Percentiles rank a stretch among this genome's conserved stretches.
phyloP scores from a whole-genome alignment of 2,113 vertebrate species.

The Neolamprologus modestus region DNA sequence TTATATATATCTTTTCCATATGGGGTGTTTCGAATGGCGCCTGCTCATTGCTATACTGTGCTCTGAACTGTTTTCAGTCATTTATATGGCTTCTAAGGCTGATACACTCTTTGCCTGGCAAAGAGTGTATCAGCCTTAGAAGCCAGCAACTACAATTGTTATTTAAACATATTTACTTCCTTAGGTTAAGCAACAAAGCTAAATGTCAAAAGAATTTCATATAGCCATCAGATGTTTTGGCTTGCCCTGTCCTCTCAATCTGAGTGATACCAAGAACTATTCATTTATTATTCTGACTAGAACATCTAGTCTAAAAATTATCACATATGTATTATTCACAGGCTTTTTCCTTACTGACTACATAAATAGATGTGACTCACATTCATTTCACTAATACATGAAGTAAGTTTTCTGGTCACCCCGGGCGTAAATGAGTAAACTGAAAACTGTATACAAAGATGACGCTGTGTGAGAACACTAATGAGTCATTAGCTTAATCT shows the following conservation, averaged over 20 bases:
- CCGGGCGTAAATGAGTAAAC: not conserved
- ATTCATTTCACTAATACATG: not conserved
- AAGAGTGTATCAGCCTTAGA: not conserved
- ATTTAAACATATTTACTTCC: not conserved
- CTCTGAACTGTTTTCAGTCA: not conserved
- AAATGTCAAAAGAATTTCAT: not conserved
- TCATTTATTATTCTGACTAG: not conserved
- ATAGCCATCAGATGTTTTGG: not conserved
- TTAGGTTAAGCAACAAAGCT: not conserved
- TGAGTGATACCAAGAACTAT: not conserved
- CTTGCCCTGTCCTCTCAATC: not conserved
- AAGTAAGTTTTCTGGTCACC: not conserved
- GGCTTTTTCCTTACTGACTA: not conserved
- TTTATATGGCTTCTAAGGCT: too few relatives aligned
- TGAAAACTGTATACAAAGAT: not conserved
- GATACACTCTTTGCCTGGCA: too few relatives aligned
- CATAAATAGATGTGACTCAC: not conserved
- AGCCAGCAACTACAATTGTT: not conserved
- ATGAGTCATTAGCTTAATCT: not conserved
- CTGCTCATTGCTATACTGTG: not conserved
- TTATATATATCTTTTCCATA: too few relatives aligned
- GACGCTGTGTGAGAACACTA: not conserved
- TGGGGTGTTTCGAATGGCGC: not conserved
- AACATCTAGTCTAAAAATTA: not conserved
- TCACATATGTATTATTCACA: slow-evolving; percentile 4